Base-by-base conservation (phyloP, 2,888 invertebrate genomes). In the Alentia gelatinosa region DNA sequence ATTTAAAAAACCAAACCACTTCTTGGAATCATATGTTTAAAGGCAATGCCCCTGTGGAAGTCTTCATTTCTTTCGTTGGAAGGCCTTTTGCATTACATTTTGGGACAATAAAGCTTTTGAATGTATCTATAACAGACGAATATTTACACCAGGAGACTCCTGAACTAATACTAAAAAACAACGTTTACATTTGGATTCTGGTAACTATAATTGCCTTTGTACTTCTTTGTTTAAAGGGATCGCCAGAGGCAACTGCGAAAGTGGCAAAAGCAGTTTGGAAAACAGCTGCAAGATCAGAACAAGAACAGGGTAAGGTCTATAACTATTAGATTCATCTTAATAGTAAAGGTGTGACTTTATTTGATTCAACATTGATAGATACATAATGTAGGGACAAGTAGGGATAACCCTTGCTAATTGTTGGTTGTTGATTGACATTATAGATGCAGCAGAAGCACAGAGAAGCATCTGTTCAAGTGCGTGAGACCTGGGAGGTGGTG, bases 401-500 rank as follows among this genome's bases (percentile, higher is more conserved):
- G 19, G 56, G 19, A n/a, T n/a, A n/a, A n/a, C n/a, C n/a, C n/a
- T n/a, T n/a, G 19, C 47, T 19, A 47, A 12, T 12, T 63, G 9
- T 15, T 83, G 42, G 35, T 68, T 93, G 90, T n/a, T n/a, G n/a
- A n/a, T n/a, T n/a, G n/a, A n/a, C n/a, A n/a, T n/a, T n/a, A n/a
- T 95, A 96, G 94, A 95, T 98, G 33, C 98, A 98, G 7, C 98
- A 98, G 95, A 99, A 99, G 96, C 98, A 98, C 93, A 97, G 99
- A 68, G 99, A 99, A 96, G 98, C 99, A 0, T 99, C 99, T 0
- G 99, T 99, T 0, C 98, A 98, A 90, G 99, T 99, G 0, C 97
- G 98, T 75, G 98, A 99, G 12, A 98, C 99, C 93, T 99, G 99
- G 99, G 97, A 97, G 90, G 99, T 99, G 1, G 98, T 99, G 93